A percentile compares a stretch with the other conserved stretches of the same genome.
phyloP scores from a whole-genome alignment of 2,888 invertebrate genomes.

The Dicyrtoma fusca region DNA sequence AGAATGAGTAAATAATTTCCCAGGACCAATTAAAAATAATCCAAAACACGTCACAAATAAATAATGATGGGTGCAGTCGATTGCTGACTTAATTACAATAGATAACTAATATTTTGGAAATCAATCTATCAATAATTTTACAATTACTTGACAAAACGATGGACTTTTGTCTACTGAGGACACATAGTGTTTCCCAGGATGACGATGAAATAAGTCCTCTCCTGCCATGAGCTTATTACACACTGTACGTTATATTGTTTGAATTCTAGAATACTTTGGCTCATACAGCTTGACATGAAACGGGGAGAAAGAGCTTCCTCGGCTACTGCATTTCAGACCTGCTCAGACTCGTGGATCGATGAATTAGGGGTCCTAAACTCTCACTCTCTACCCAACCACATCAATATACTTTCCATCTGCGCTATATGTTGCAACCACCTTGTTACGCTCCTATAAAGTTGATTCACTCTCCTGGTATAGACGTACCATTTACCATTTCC shows the following conservation, averaged over 20 bases:
- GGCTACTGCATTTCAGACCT: conserved; percentile 40
- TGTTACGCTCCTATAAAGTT: conserved; percentile 4
- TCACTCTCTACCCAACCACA: conserved; percentile 7
- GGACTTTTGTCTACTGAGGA: too few species aligned
- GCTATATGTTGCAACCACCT: conserved; percentile 16
- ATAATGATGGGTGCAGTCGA: too few species aligned
- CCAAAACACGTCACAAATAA: too few species aligned
- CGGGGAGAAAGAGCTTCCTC: conserved; percentile 20
- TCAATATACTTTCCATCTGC: conserved; percentile 23
- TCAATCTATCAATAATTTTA: too few species aligned
- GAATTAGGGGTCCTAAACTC: conserved; percentile 43
- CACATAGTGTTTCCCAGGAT: conserved; percentile 18
- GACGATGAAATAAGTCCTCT: conserved; percentile 29
- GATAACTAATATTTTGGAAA: too few species aligned
- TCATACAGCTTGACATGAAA: neutral
- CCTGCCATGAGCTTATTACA: conserved; percentile 26
- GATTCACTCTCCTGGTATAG: neutral
- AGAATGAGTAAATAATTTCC: too few species aligned
- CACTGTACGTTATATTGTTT: conserved; percentile 8
- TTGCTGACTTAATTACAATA: too few species aligned
- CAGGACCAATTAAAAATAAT: too few species aligned
- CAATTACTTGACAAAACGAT: too few species aligned
- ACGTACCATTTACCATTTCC: conserved; percentile 3
- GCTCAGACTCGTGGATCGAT: conserved; percentile 48
- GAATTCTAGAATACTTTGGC: neutral